These are phyloP conservation scores for Drosophila tanythrix DNA, from an alignment of 2,888 invertebrate genomes.

Conservation along the genomic window DNA sequence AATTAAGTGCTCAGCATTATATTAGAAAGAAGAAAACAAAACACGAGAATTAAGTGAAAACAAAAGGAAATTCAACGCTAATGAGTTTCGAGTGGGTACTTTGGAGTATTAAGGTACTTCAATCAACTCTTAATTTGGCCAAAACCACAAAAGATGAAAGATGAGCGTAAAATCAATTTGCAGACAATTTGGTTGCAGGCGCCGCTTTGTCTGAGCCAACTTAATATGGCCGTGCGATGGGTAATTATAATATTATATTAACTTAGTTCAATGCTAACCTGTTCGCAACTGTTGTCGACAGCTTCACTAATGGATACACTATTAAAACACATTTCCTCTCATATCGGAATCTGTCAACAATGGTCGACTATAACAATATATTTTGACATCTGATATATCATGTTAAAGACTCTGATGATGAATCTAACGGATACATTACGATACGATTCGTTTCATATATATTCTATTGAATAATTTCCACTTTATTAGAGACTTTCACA, in stretches of 20 bases:
- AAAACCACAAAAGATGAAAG: not conserved
- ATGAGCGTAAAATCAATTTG: constrained; percentile 10
- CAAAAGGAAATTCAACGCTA: constrained; percentile 21
- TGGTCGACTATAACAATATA: not conserved
- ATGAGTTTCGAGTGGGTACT: constrained; percentile 33
- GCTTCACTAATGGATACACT: not conserved
- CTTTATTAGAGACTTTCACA: not conserved
- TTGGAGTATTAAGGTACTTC: constrained; percentile 13
- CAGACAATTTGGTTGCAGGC: constrained; percentile 6
- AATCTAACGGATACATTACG: too few relatives aligned
- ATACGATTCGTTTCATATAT: not conserved
- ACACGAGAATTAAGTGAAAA: constrained; percentile 20
- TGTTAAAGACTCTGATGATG: not conserved
- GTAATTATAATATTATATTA: not conserved
- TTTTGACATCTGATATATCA: not conserved
- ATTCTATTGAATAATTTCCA: not conserved
- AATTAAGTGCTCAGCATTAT: constrained; percentile 40
- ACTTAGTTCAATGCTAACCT: not conserved
- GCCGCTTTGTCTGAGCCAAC: constrained; percentile 1
- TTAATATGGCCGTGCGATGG: not conserved
- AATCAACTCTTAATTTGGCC: constrained; percentile 4
- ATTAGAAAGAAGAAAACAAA: not conserved
- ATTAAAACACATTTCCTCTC: not conserved
- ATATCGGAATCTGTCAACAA: not conserved
- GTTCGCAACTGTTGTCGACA: not conserved